Evolutionary conservation across 2,797 vertebrate genomes (phyloP).

Genomic region (Pristis pectinata): DNA sequence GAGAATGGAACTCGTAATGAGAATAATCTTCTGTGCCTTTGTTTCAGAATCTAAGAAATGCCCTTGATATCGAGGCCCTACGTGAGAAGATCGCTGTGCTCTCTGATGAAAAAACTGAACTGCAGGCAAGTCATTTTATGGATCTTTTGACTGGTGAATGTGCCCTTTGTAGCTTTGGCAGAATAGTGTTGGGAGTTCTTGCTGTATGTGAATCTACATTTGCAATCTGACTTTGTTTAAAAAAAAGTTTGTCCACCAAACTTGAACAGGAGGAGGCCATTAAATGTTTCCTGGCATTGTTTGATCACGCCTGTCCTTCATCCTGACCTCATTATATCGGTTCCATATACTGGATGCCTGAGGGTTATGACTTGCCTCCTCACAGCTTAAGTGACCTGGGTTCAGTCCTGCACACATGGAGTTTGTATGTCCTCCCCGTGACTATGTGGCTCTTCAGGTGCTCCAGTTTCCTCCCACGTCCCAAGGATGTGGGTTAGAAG

Average conservation of each 20-base stretch:
- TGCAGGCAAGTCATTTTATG: constrained; percentile 64
- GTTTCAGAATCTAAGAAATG: constrained; percentile 69
- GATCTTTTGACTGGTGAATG: not conserved
- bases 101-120: constrained; percentile 62
- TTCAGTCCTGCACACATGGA: too few species aligned
- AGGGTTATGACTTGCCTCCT: too few species aligned
- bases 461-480: too few species aligned
- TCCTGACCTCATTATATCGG: not conserved
- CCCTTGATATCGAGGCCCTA: constrained; percentile 65
- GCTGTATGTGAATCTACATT: not conserved
- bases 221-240: not conserved
- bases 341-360: not conserved
- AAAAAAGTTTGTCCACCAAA: not conserved
- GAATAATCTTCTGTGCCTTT: constrained; percentile 38
- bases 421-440: too few species aligned
- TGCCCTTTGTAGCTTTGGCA: not conserved
- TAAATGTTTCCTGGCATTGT: not conserved
- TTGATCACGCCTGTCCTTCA: not conserved
- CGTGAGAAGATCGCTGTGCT: constrained; percentile 70
- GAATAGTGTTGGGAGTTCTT: not conserved
- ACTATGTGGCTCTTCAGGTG: too few species aligned
- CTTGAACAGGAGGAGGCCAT: not conserved
- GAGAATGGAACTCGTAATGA: not conserved
- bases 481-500: too few species aligned
- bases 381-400: too few species aligned